Evolutionary conservation across 2,888 invertebrate genomes (phyloP).

Genomic region (Podabrus alpinus): DNA sequence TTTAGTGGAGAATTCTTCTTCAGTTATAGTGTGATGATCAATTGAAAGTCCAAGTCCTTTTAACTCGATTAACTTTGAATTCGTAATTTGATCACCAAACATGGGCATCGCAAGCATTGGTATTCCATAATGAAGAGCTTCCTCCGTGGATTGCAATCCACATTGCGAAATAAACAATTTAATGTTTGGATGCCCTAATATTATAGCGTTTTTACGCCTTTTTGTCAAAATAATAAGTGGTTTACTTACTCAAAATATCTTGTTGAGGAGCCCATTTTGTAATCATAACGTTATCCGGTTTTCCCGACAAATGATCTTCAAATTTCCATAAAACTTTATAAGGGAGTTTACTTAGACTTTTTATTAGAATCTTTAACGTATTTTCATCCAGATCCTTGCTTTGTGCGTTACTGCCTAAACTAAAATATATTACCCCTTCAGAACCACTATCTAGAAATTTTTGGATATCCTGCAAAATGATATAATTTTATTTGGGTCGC

Average conservation of each 20-base stretch:
- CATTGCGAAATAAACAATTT: not conserved
- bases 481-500: no score
- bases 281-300: constrained; percentile 51
- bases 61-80: not conserved
- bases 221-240: not conserved
- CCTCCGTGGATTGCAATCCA: not conserved
- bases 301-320: constrained; percentile 46
- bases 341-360: constrained; percentile 50
- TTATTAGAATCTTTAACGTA: constrained; percentile 44
- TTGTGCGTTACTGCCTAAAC: constrained; percentile 8
- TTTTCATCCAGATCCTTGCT: constrained; percentile 31
- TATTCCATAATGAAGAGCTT: not conserved
- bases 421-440: constrained; percentile 33
- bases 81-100: not conserved
- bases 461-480: not conserved
- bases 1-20: not conserved
- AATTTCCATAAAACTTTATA: constrained; percentile 56
- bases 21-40: not conserved
- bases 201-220: no score
- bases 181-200: not conserved
- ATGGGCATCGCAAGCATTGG: not conserved
- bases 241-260: constrained; percentile 47
- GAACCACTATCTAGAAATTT: not conserved
- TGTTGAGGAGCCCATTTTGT: constrained; percentile 54
- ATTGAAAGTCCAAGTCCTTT: not conserved